Evolutionary conservation across 2,888 invertebrate species (phyloP), one percentile per base, ranked within the genome.

Genomic region (Heteropelma amictum): DNA sequence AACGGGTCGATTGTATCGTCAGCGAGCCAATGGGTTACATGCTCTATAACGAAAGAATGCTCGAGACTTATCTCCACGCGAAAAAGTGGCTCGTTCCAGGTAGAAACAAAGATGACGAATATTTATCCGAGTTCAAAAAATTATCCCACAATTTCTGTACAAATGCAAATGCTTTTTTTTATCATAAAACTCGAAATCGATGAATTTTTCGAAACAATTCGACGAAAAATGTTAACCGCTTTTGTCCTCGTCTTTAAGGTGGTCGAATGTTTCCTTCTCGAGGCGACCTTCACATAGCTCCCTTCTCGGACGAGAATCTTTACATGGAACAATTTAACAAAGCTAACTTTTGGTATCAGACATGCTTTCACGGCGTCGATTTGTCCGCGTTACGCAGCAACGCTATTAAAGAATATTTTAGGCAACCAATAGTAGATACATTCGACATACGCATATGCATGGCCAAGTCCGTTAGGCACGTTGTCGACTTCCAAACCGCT

Each of bases 11-110:
- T 90, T 94, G 98, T 45, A 98, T 99, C 83, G 97, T 99, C 81
- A 98, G 98, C 1, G 99, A 99, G 90, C 99, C 99, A 0, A 99
- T 99, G 99, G 99, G 99, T n/a, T 99, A 99, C 89, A 99, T 99
- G 99, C 91, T 99, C 68, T 98, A 98, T 89, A 99, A 99, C 90
- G 99, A 99, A 89, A 92, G 99, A 77, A 99, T 99, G 99, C 91
- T 99, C 81, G 99, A 99, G 91, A 98, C 98, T 0, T 99, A 97
- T 91, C 91, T 99, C 75, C 99, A 99, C 91, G 98, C 99, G 2
- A 97, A 99, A 87, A 99, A 99, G 89, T 99, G 98, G 97, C 91
- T 99, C 38, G 95, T 95, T 89, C 96, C 96, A 19, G 91, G 91
- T 86, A 93, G 80, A 51, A 58, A 21, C 1, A 30, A 21, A n/a